These are phyloP conservation scores for Oreochromis mossambicus DNA, from an alignment of 2,797 vertebrate genomes.

Conservation along the genomic window DNA sequence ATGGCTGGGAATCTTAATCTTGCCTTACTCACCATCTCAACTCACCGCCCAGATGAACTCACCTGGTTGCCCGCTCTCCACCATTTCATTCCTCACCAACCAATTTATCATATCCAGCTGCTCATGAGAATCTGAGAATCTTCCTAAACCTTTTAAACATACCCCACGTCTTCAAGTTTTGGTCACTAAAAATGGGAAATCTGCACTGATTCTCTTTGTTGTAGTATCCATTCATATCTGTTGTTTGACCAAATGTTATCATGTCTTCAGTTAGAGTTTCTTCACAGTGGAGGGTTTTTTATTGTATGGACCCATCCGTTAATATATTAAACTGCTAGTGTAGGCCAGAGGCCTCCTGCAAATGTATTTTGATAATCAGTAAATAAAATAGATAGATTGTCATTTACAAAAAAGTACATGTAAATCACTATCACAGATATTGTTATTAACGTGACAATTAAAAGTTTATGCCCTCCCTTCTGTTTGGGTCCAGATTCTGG, in stretches of 20 bases:
- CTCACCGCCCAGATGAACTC: rapidly evolving
- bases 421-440: rapidly evolving
- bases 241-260: background rate
- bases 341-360: background rate
- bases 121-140: rapidly evolving
- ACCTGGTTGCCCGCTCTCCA: rapidly evolving
- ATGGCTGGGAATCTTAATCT: background rate
- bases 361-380: background rate
- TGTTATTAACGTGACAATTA: background rate
- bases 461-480: background rate
- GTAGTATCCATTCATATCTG: background rate
- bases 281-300: background rate
- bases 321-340: background rate
- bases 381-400: background rate
- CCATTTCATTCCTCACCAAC: background rate
- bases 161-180: background rate
- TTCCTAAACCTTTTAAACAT: background rate
- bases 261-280: background rate
- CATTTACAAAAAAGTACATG: background rate
- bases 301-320: background rate
- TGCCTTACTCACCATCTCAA: background rate
- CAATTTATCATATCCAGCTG: background rate
- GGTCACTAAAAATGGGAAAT: background rate
- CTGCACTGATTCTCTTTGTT: background rate
- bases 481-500: background rate